Evolutionary conservation across 2,888 invertebrate species (phyloP).

Genomic region (Pocota personata): DNA sequence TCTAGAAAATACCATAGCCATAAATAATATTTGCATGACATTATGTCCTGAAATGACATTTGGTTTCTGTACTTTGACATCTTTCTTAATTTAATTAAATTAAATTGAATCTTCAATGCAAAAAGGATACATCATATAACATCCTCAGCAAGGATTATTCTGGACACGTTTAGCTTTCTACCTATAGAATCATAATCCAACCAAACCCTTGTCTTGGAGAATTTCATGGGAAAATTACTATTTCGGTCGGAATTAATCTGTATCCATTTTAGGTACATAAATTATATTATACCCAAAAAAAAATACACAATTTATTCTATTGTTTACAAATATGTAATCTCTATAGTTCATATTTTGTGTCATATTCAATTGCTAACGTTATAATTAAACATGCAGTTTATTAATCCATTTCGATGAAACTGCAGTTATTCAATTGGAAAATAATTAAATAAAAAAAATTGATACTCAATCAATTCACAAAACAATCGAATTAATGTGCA

Average conservation of each 20-base stretch:
- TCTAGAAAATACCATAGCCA: neutral
- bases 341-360: neutral
- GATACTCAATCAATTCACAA: neutral
- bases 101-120: neutral
- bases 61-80: neutral
- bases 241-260: neutral
- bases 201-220: neutral
- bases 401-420: neutral
- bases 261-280: neutral
- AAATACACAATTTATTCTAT: neutral
- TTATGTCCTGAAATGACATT: neutral
- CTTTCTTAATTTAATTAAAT: conserved; percentile 12
- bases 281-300: neutral
- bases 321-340: neutral
- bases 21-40: conserved; percentile 18
- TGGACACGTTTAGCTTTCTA: neutral
- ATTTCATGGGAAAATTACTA: neutral
- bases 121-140: neutral
- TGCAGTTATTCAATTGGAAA: neutral
- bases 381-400: conserved; percentile 12
- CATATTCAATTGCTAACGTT: neutral
- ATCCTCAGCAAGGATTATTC: neutral
- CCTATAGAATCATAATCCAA: neutral
- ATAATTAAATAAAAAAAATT: neutral
- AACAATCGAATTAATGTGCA: neutral